Conservation (phyloP, 2,797 vertebrate species). For the Ceryle rudis region DNA sequence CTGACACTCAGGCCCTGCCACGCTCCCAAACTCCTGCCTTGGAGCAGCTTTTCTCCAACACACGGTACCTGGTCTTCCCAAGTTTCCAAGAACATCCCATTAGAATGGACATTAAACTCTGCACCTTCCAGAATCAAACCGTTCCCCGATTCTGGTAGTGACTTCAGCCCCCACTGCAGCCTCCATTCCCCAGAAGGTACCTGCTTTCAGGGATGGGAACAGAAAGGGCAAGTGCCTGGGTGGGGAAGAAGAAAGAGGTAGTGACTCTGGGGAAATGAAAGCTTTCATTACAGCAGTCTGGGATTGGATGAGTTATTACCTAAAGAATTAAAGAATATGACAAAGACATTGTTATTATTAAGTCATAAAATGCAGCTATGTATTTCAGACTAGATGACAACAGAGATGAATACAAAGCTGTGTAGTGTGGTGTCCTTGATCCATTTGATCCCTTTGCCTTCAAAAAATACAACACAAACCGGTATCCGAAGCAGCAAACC, state of each 20-base stretch:
- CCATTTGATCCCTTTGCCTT: conserved; percentile 58
- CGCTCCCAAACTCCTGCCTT: background rate
- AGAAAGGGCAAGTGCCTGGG: conserved; percentile 6
- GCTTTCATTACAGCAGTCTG: conserved; percentile 53
- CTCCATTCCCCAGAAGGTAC: background rate
- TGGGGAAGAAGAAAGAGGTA: conserved; percentile 28
- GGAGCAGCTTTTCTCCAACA: background rate
- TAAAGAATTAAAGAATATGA: conserved; percentile 52
- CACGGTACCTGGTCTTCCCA: background rate
- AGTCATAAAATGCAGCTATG: conserved; percentile 52
- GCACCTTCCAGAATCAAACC: background rate
- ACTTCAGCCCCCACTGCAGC: background rate
- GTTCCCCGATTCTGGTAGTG: background rate
- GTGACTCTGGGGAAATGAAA: conserved; percentile 40
- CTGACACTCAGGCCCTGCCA: background rate
- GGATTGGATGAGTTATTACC: conserved; percentile 38
- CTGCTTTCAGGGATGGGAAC: conserved; percentile 26
- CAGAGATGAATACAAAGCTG: conserved; percentile 60
- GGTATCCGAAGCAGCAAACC: conserved; percentile 9
- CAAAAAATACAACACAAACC: conserved; percentile 39
- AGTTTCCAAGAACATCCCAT: background rate
- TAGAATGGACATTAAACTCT: background rate
- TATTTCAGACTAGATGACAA: conserved; percentile 60
- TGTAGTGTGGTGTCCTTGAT: conserved; percentile 27
- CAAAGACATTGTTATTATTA: conserved; percentile 42